Percentiles rank a stretch among this genome's conserved stretches.
phyloP scores from a whole-genome alignment of 1,140 invertebrate species.

The Calephelis virginiensis region DNA sequence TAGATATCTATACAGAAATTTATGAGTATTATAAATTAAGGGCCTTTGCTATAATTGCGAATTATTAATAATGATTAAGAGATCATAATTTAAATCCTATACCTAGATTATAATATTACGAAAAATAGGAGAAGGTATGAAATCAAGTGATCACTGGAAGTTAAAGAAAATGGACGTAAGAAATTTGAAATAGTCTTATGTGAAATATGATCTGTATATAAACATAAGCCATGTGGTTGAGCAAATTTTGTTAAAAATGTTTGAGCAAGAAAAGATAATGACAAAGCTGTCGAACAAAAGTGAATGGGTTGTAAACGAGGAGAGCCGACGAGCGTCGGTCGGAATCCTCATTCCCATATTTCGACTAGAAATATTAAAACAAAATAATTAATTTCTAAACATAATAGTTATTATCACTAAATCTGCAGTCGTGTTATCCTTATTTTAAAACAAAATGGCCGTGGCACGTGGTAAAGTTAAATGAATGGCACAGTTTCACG shows the following conservation, averaged over 20 bases:
- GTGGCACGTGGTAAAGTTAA: slow-evolving; percentile 74
- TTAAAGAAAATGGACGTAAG: slow-evolving; percentile 41
- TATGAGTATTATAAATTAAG: slow-evolving; percentile 78
- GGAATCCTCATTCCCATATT: slow-evolving; percentile 58
- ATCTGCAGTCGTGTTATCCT: slow-evolving; percentile 72
- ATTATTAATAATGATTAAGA: slow-evolving; percentile 78
- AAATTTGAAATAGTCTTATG: slow-evolving; percentile 41
- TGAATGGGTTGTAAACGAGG: slow-evolving; percentile 29
- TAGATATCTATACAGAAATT: slow-evolving; percentile 60
- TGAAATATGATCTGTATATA: slow-evolving; percentile 31
- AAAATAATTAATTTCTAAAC: slow-evolving; percentile 49
- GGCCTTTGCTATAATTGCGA: slow-evolving; percentile 62
- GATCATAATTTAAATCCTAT: slow-evolving; percentile 76
- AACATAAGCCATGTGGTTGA: slow-evolving; percentile 55
- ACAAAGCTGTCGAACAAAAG: slow-evolving; percentile 55
- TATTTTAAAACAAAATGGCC: slow-evolving; percentile 66
- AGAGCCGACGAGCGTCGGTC: slow-evolving; percentile 45
- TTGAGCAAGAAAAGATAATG: slow-evolving; percentile 65
- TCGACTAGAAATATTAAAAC: slow-evolving; percentile 73
- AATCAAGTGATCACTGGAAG: slow-evolving; percentile 57
- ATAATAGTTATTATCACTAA: slow-evolving; percentile 66
- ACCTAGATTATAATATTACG: slow-evolving; percentile 71
- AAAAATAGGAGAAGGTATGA: slow-evolving; percentile 41
- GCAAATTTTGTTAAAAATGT: slow-evolving; percentile 72
- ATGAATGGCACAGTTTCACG: slow-evolving; percentile 77